Evolutionary conservation across 2,888 invertebrate genomes (phyloP).

Genomic region (Osmoderma eremita): DNA sequence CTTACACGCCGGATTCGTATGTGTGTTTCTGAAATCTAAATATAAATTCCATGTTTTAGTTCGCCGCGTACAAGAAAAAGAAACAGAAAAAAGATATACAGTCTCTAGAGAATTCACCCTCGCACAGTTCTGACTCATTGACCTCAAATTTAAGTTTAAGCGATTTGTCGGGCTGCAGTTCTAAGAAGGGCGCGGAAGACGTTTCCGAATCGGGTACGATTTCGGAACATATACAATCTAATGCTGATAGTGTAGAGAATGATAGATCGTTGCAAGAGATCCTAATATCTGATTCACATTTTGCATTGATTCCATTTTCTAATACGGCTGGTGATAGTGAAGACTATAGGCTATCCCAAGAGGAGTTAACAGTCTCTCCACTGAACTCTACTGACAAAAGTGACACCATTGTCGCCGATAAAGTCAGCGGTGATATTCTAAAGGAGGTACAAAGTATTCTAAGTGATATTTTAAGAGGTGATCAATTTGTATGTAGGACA

Average conservation of each 20-base stretch:
- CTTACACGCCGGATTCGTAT: slow-evolving; percentile 14
- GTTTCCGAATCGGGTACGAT: slow-evolving; percentile 44
- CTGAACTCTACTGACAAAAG: slow-evolving; percentile 28
- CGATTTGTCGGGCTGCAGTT: slow-evolving; percentile 19
- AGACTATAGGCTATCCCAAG: slow-evolving; percentile 50
- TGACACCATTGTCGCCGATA: slow-evolving; percentile 37
- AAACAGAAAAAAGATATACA: slow-evolving; percentile 37
- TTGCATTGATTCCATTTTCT: slow-evolving; percentile 46
- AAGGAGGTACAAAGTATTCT: slow-evolving; percentile 57
- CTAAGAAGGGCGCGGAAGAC: slow-evolving; percentile 2
- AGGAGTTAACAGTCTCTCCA: slow-evolving; percentile 50
- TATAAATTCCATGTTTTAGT: slow-evolving; percentile 36
- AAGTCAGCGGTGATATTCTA: slow-evolving; percentile 38
- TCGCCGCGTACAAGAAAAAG: slow-evolving; percentile 39
- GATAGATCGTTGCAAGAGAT: slow-evolving; percentile 63
- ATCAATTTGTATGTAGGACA: slow-evolving; percentile 50
- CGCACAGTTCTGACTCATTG: slow-evolving; percentile 42
- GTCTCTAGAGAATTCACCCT: slow-evolving; percentile 36
- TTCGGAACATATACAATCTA: slow-evolving; percentile 46
- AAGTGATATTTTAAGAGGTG: slow-evolving; percentile 58
- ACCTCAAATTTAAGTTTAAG: slow-evolving; percentile 21
- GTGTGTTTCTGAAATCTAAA: slow-evolving; percentile 32
- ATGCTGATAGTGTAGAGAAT: slow-evolving; percentile 54
- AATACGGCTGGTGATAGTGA: slow-evolving; percentile 48
- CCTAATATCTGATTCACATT: slow-evolving; percentile 55